These are phyloP conservation scores for Enteromius unitaeniatus DNA, from an alignment of 2,797 vertebrate species.

Conservation along the genomic window DNA sequence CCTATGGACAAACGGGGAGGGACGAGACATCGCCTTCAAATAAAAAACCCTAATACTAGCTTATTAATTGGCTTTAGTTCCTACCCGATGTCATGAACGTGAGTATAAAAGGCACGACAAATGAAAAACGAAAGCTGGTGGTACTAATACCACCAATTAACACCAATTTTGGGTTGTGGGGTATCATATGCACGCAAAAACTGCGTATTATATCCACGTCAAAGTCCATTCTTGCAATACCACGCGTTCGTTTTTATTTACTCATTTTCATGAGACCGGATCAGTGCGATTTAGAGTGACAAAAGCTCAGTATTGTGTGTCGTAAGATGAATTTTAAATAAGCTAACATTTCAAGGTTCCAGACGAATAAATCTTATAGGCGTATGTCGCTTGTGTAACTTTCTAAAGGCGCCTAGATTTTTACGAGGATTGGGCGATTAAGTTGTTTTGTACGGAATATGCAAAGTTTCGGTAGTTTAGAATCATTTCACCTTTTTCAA, in stretches of 20 bases:
- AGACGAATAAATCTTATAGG: background rate
- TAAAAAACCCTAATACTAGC: background rate
- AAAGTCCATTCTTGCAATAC: too few relatives aligned
- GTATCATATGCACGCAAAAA: too few relatives aligned
- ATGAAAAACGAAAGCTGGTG: too few relatives aligned
- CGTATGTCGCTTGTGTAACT: background rate
- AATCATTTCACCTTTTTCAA: background rate
- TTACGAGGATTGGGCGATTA: background rate
- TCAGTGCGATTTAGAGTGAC: background rate
- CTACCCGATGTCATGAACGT: too few relatives aligned
- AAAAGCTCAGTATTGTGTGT: background rate
- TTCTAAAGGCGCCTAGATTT: background rate
- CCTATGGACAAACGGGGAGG: slow-evolving; percentile 43
- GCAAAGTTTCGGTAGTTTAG: background rate
- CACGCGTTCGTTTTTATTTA: too few relatives aligned
- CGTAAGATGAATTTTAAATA: background rate
- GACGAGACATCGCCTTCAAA: too few relatives aligned
- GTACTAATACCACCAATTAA: too few relatives aligned
- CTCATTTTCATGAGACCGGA: too few relatives aligned
- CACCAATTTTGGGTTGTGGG: too few relatives aligned
- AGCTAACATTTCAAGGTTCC: background rate
- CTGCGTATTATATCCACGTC: too few relatives aligned
- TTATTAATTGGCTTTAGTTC: background rate
- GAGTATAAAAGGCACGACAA: too few relatives aligned
- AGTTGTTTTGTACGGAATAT: background rate